These are phyloP conservation scores for Sus cebifrons DNA, from an alignment of 2,797 vertebrate species.

Conservation along the genomic window DNA sequence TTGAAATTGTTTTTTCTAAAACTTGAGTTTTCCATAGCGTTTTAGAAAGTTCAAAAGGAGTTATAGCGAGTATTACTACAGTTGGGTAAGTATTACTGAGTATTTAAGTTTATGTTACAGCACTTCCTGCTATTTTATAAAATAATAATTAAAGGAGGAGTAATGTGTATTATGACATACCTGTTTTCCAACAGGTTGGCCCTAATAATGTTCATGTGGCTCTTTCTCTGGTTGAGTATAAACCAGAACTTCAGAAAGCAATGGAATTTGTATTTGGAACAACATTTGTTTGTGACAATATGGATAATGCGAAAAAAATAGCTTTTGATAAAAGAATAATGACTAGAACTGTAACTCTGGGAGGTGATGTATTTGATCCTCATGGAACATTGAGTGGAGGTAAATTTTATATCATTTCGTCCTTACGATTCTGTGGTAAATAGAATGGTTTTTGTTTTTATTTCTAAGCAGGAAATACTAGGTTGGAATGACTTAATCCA, in stretches of 20 bases:
- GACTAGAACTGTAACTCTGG: constrained; percentile 96
- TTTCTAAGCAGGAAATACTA: constrained; percentile 4
- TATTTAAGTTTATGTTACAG: constrained; percentile 20
- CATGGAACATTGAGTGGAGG: constrained; percentile 98
- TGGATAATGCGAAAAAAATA: constrained; percentile 97
- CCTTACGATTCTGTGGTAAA: neutral
- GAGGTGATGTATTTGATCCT: constrained; percentile 97
- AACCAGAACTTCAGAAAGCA: constrained; percentile 95
- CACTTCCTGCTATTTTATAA: constrained; percentile 31
- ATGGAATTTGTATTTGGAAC: constrained; percentile 98
- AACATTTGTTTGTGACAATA: constrained; percentile 94
- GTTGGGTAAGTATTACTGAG: neutral
- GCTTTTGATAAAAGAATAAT: constrained; percentile 96
- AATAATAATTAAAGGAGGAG: neutral
- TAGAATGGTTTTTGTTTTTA: neutral
- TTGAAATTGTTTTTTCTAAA: neutral
- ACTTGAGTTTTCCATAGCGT: constrained; percentile 21
- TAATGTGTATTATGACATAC: neutral
- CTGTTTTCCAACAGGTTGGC: constrained; percentile 92
- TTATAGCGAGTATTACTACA: neutral
- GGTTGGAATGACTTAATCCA: neutral
- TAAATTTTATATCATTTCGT: constrained; percentile 84
- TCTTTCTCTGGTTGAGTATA: constrained; percentile 94
- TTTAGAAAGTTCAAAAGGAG: constrained; percentile 54
- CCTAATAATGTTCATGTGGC: constrained; percentile 92